Percentiles rank a stretch among this genome's conserved stretches.
Evolutionary conservation across 2,888 invertebrate species (phyloP).

Genomic region (Latrodectus hesperus): DNA sequence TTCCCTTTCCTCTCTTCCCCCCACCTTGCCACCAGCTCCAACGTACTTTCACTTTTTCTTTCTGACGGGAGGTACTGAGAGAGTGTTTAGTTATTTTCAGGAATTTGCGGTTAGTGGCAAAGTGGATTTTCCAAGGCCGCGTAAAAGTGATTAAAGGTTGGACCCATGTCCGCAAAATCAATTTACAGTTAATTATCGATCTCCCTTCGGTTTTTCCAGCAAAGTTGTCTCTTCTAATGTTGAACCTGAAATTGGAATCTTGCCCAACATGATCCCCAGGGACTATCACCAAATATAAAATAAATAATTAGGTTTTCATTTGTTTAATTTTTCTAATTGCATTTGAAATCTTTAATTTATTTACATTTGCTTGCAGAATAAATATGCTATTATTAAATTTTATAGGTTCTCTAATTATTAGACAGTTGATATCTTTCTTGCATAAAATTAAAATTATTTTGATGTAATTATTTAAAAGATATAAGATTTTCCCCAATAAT

Average conservation of each 20-base stretch:
- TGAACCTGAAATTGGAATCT: slow-evolving; percentile 36
- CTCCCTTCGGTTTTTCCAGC: slow-evolving; percentile 8
- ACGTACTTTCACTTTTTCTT: slow-evolving; percentile 5
- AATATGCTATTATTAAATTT: no score
- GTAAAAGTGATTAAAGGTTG: slow-evolving; percentile 49
- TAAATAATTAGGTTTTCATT: not conserved
- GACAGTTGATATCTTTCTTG: no score
- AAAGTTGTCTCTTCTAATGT: slow-evolving; percentile 26
- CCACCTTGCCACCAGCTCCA: not conserved
- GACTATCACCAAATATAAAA: not conserved
- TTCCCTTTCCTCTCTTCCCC: not conserved
- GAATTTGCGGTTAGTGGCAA: slow-evolving; percentile 33
- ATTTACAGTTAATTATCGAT: slow-evolving; percentile 63
- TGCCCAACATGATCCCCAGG: not conserved
- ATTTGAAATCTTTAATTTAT: no score
- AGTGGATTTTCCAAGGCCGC: slow-evolving; percentile 38
- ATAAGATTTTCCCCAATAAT: no score
- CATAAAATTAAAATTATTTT: no score
- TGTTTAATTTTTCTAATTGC: no score
- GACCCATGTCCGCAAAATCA: slow-evolving; percentile 34
- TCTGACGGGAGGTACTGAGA: not conserved
- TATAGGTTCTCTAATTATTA: no score
- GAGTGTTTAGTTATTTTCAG: slow-evolving; percentile 5
- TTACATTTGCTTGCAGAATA: no score
- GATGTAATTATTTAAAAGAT: no score